Percentiles rank a stretch among this genome's conserved stretches.
phyloP scores from a whole-genome alignment of 2,888 invertebrate genomes.

The Dendrolimus pini region DNA sequence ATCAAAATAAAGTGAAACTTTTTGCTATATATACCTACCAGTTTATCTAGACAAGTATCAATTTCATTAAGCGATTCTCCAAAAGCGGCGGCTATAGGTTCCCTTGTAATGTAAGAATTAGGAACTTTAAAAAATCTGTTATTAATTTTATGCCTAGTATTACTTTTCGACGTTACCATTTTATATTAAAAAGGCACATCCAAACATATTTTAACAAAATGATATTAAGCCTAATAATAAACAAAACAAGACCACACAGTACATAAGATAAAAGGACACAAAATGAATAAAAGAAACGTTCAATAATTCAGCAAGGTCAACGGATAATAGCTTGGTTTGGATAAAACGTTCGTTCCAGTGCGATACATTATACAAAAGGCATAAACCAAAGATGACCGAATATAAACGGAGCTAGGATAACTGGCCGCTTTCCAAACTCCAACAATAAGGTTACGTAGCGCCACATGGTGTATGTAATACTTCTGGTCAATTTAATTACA shows the following conservation, averaged over 20 bases:
- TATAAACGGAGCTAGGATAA: constrained; percentile 3
- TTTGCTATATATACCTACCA: no score
- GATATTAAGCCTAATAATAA: background rate
- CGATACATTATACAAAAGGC: constrained; percentile 4
- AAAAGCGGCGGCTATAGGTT: no score
- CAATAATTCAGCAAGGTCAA: constrained; percentile 2
- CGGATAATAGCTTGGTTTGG: constrained; percentile 2
- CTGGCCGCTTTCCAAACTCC: constrained; percentile 6
- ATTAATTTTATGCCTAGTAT: no score
- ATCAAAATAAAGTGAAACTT: no score
- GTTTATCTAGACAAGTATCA: no score
- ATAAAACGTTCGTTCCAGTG: constrained; percentile 1
- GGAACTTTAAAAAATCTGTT: no score
- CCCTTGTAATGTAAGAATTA: no score
- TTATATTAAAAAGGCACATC: no score
- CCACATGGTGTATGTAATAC: no score
- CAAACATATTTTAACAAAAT: background rate
- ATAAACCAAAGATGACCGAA: constrained; percentile 6
- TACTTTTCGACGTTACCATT: no score
- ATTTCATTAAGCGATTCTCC: no score
- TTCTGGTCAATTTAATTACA: no score
- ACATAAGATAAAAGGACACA: constrained; percentile 5
- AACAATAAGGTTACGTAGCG: background rate
- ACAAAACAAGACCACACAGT: constrained; percentile 2
- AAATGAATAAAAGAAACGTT: background rate